These are phyloP conservation scores for Sesia bembeciformis DNA, from an alignment of 2,888 invertebrate species.

Conservation along the genomic window DNA sequence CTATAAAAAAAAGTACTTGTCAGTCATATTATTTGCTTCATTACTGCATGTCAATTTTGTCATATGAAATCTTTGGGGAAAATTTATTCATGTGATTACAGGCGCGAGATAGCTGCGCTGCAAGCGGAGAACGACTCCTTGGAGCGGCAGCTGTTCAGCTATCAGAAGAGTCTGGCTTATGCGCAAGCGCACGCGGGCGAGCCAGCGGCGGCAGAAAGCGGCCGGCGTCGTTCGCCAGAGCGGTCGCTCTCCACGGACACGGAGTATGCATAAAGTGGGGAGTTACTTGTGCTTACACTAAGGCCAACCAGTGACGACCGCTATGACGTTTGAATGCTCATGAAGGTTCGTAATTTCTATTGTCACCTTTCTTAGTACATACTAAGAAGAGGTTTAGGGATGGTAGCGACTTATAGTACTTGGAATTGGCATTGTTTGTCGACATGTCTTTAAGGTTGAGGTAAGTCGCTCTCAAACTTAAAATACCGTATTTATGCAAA, in stretches of 20 bases:
- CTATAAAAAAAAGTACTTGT: no score
- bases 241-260: slow-evolving; percentile 80
- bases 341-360: neutral
- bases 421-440: no score
- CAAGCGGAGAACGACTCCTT: slow-evolving; percentile 89
- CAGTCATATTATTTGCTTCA: no score
- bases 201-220: slow-evolving; percentile 40
- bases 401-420: neutral
- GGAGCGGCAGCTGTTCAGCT: slow-evolving; percentile 87
- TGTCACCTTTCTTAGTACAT: neutral
- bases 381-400: slow-evolving; percentile 3
- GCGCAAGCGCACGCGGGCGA: slow-evolving; percentile 78
- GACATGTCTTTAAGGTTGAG: no score
- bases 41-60: no score
- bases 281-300: neutral
- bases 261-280: slow-evolving; percentile 79
- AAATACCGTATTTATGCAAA: no score
- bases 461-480: no score
- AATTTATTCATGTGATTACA: slow-evolving; percentile 37
- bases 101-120: slow-evolving; percentile 84
- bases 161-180: slow-evolving; percentile 85
- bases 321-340: no score
- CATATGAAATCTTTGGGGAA: no score
- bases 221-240: slow-evolving; percentile 66
- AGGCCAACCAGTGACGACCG: neutral